Conservation (phyloP, 2,113 vertebrate genomes). For the Tretioscincus oriximinensis region DNA sequence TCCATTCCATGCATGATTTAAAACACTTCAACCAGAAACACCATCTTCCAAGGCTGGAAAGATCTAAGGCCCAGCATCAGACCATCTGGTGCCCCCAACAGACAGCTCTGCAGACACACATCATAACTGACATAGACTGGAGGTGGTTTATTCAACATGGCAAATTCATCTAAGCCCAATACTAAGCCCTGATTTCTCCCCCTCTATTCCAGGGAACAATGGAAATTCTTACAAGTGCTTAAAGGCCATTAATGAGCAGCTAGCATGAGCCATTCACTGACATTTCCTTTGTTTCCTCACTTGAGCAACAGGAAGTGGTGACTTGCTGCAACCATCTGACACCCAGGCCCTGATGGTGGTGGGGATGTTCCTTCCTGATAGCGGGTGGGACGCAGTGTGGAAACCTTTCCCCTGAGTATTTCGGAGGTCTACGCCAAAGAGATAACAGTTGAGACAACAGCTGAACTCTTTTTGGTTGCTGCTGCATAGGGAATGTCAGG, state of each 20-base stretch:
- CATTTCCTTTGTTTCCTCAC: slow-evolving; percentile 49
- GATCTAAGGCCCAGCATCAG: neutral
- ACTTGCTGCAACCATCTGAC: slow-evolving; percentile 35
- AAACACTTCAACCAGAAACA: neutral
- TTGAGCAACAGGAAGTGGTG: slow-evolving; percentile 60
- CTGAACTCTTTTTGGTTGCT: neutral
- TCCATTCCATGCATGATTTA: too few relatives aligned
- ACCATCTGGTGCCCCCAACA: neutral
- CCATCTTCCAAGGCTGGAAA: neutral
- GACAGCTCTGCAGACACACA: neutral
- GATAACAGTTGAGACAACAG: neutral
- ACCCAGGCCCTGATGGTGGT: slow-evolving; percentile 23
- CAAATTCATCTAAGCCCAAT: neutral
- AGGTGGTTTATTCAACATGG: neutral
- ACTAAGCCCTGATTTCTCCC: too few relatives aligned
- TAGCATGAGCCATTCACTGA: slow-evolving; percentile 23
- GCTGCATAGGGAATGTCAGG: neutral
- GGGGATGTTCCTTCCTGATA: slow-evolving; percentile 58
- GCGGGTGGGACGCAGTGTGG: neutral
- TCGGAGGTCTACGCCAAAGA: neutral
- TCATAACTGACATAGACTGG: neutral
- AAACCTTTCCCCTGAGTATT: neutral
- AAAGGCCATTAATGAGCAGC: slow-evolving; percentile 18
- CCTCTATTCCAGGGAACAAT: neutral
- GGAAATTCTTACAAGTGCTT: neutral